phyloP scores from a whole-genome alignment of 1,140 invertebrate species.

The Leptoteleia sp. region DNA sequence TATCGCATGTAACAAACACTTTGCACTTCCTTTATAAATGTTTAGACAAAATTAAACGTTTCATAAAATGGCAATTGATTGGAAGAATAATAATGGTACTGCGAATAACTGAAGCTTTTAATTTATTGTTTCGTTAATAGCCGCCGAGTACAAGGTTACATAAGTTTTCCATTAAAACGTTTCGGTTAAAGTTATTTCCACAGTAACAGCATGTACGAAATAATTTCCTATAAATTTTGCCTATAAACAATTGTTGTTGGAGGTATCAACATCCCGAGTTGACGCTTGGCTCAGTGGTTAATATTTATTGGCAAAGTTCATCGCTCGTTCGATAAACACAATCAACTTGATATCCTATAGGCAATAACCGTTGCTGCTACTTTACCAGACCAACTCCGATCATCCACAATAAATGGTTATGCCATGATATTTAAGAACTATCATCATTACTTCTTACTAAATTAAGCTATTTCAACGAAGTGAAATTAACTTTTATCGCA shows the following conservation, averaged over 20 bases:
- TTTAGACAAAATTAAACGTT: no score
- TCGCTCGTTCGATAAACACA: constrained; percentile 34
- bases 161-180: not conserved
- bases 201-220: not conserved
- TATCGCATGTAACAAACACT: no score
- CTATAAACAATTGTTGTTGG: constrained; percentile 15
- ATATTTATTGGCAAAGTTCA: constrained; percentile 40
- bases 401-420: not conserved
- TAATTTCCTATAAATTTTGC: constrained; percentile 12
- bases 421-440: not conserved
- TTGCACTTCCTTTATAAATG: no score
- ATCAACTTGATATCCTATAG: constrained; percentile 34
- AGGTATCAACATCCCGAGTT: constrained; percentile 1
- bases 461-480: no score
- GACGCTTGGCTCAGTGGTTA: constrained; percentile 11
- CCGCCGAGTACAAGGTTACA: no score
- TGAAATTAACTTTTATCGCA: no score
- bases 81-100: no score
- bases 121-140: no score
- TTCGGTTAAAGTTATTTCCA: not conserved
- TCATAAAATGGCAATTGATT: no score
- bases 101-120: no score
- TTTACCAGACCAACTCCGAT: constrained; percentile 1
- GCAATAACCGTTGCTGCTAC: constrained; percentile 17
- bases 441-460: no score